These are phyloP conservation scores for Odontomachus brunneus DNA, from an alignment of 1,140 invertebrate species.

Conservation along the genomic window DNA sequence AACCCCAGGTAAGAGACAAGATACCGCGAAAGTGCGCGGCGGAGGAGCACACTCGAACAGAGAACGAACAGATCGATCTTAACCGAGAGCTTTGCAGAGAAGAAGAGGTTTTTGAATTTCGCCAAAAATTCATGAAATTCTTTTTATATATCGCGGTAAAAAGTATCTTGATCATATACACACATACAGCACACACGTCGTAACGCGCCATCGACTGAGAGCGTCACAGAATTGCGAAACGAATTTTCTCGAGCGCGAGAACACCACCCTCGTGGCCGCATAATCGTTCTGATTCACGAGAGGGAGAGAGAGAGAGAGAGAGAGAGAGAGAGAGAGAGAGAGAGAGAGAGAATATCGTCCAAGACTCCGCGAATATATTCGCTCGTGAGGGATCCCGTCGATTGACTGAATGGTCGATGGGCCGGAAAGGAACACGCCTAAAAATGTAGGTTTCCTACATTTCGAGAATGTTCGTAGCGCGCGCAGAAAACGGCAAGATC, in stretches of 20 bases:
- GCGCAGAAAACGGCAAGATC: neutral
- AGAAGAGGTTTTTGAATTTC: too few relatives aligned
- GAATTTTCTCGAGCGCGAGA: neutral
- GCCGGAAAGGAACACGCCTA: conserved; percentile 13
- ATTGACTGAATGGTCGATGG: conserved; percentile 20
- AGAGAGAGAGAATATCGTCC: neutral
- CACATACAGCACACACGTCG: too few relatives aligned
- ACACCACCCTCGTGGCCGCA: neutral
- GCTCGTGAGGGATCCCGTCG: neutral
- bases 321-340: neutral
- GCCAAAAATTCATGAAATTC: too few relatives aligned
- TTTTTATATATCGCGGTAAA: too few relatives aligned
- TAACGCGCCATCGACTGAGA: neutral
- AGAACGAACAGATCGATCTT: too few relatives aligned
- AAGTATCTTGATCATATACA: too few relatives aligned
- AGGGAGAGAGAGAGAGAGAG: neutral
- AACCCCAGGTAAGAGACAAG: too few relatives aligned
- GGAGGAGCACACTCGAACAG: too few relatives aligned
- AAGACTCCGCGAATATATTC: conserved; percentile 15
- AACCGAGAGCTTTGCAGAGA: too few relatives aligned
- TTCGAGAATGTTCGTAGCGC: conserved; percentile 16
- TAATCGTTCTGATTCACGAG: conserved; percentile 19
- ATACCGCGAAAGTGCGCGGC: too few relatives aligned
- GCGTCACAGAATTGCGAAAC: neutral
- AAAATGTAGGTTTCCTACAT: conserved; percentile 17